Evolutionary conservation across 2,888 invertebrate species (phyloP).

Genomic region (Creontiades dilutus): DNA sequence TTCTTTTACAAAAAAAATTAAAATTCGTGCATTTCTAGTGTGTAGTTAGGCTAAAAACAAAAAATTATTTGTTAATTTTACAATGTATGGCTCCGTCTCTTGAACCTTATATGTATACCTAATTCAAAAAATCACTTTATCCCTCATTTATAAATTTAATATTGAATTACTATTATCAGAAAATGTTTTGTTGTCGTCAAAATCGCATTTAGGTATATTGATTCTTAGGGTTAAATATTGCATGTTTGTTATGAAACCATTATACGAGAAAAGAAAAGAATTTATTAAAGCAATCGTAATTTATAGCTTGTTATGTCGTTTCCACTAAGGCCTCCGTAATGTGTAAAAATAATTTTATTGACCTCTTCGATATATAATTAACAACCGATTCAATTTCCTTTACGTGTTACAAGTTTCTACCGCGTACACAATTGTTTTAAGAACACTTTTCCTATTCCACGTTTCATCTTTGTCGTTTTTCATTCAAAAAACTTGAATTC

Average conservation of each 20-base stretch:
- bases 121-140: not conserved
- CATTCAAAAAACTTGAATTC: not conserved
- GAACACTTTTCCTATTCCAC: not conserved
- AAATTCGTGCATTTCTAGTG: not conserved
- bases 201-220: not conserved
- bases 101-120: not conserved
- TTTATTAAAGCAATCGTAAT: constrained; percentile 55
- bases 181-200: not conserved
- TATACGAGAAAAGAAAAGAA: constrained; percentile 14
- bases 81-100: not conserved
- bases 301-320: constrained; percentile 61
- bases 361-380: not conserved
- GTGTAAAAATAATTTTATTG: constrained; percentile 47
- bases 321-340: constrained; percentile 66
- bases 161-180: not conserved
- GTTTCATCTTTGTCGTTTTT: too few species aligned
- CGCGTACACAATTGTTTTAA: not conserved
- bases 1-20: not conserved
- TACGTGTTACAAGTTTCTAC: not conserved
- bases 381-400: not conserved
- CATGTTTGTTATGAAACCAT: constrained; percentile 33
- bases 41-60: not conserved
- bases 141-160: not conserved
- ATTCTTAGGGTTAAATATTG: constrained; percentile 26
- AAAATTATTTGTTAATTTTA: not conserved